These are phyloP conservation scores for Schlechtendalia chinensis DNA, from an alignment of 1,140 invertebrate species.

Conservation along the genomic window DNA sequence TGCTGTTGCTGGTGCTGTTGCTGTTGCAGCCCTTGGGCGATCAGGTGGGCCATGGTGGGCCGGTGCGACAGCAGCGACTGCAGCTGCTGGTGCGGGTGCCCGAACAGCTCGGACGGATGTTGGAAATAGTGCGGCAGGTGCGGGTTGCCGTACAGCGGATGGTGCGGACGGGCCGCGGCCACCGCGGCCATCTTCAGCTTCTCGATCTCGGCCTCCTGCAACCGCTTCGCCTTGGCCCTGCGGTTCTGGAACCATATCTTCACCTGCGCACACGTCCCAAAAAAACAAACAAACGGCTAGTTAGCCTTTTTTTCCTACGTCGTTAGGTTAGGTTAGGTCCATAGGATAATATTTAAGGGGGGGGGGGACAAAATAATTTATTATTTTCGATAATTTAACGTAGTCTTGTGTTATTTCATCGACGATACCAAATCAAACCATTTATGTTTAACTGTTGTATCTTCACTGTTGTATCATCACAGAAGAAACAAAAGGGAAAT, in stretches of 20 bases:
- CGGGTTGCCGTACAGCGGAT: slow-evolving; percentile 58
- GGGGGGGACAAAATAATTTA: too few relatives aligned
- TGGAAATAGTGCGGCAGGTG: slow-evolving; percentile 55
- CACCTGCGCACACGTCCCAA: slow-evolving; percentile 66
- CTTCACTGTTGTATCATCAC: too few relatives aligned
- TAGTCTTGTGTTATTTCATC: too few relatives aligned
- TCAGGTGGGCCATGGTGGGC: slow-evolving; percentile 52
- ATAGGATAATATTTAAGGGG: too few relatives aligned
- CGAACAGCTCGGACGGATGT: slow-evolving; percentile 52
- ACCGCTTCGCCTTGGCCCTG: slow-evolving; percentile 87
- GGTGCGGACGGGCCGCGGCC: slow-evolving; percentile 63
- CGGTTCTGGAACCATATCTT: slow-evolving; percentile 99
- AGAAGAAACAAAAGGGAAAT: too few relatives aligned
- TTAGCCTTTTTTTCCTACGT: too few relatives aligned
- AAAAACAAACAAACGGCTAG: too few relatives aligned
- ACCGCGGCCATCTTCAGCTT: slow-evolving; percentile 77
- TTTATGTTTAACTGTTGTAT: too few relatives aligned
- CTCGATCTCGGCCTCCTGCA: slow-evolving; percentile 92
- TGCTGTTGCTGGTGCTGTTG: slow-evolving; percentile 53
- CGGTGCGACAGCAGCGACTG: slow-evolving; percentile 52
- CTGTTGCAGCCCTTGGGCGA: slow-evolving; percentile 44
- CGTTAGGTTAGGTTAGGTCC: too few relatives aligned
- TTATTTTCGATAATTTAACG: too few relatives aligned
- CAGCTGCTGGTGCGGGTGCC: slow-evolving; percentile 52
- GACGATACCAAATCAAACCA: too few relatives aligned